Base-by-base conservation (phyloP, 2,797 vertebrate species). In the Urocyon cinereoargenteus region DNA sequence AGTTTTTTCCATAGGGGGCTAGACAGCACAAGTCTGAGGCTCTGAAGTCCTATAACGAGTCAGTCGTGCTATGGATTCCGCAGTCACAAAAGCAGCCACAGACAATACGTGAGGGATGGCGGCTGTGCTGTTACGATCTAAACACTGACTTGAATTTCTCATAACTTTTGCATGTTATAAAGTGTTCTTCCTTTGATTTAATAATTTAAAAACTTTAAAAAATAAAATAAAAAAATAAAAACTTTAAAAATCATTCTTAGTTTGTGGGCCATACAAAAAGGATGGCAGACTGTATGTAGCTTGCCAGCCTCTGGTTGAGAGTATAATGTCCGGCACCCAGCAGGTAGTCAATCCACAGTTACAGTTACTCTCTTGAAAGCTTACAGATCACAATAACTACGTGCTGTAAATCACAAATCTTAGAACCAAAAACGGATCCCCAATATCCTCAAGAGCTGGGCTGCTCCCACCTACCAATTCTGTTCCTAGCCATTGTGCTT, bases 51-150 rank as follows among this genome's bases (percentile, higher is more conserved):
- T 45, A 45, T 45, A 14, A 34, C 24, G 2, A n/a, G 26, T 40
- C 49, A 8, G 9, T 7, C 11, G 36, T 0, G 0, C 57, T 13
- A 4, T 4, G 1, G 10, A 7, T 26, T 6, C 11, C 5, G 31
- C 66, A 19, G 24, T 5, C 5, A 21, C 64, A 40, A 18, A 34
- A 55, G 31, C 36, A 7, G 26, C 55, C 51, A 31, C 28, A 28
- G 31, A 4, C 14, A 31, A 31, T 0, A 13, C 1, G 8, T 45
- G 70, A 73, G 70, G 16, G 40, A 9, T 3, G 0, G 19, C 0
- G 8, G 34, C n/a, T 18, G 10, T 9, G 24, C 5, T 5, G 59
- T 28, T 14, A 13, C 13, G 6, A 70, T 10, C 11, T 7, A 45
- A 61, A 34, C 8, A 40, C 2, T 53, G 64, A 81, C 53, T 2